phyloP scores from a whole-genome alignment of 2,113 vertebrate genomes.

The Aspidoscelis tigris region DNA sequence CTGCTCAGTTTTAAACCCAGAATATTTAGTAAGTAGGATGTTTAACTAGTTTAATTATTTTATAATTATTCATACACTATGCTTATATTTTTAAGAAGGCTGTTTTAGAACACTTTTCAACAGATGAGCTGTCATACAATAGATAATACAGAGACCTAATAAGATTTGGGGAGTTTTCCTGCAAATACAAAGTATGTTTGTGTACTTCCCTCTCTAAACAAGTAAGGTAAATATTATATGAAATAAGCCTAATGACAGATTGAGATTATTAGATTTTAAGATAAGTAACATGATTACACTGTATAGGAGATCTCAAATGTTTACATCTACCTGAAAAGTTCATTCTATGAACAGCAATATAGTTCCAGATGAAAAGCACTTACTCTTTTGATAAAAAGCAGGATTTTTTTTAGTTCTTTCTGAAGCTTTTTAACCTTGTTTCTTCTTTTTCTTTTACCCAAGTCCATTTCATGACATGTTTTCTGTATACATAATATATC shows the following conservation, averaged over 20 bases:
- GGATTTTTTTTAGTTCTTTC: background rate
- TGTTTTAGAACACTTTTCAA: too few species aligned
- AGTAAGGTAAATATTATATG: conserved; percentile 2
- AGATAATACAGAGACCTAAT: too few species aligned
- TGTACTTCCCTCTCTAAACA: background rate
- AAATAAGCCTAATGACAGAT: background rate
- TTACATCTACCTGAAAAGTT: conserved; percentile 12
- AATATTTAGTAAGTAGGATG: conserved; percentile 82
- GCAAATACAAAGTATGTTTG: background rate
- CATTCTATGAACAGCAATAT: background rate
- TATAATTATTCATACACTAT: too few species aligned
- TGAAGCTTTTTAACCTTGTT: background rate
- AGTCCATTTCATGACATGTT: background rate
- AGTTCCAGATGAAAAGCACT: background rate
- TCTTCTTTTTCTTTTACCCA: background rate
- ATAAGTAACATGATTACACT: background rate
- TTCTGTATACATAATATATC: too few species aligned
- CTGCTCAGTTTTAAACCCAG: conserved; percentile 87
- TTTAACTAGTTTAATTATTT: too few species aligned
- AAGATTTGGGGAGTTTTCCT: too few species aligned
- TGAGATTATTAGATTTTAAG: conserved; percentile 3
- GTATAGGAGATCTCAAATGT: background rate
- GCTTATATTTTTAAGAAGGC: too few species aligned
- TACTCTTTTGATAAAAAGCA: background rate
- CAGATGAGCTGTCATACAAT: too few species aligned